These are phyloP conservation scores for Oscheius sp. DNA, from an alignment of 2,888 invertebrate species.

Conservation along the genomic window DNA sequence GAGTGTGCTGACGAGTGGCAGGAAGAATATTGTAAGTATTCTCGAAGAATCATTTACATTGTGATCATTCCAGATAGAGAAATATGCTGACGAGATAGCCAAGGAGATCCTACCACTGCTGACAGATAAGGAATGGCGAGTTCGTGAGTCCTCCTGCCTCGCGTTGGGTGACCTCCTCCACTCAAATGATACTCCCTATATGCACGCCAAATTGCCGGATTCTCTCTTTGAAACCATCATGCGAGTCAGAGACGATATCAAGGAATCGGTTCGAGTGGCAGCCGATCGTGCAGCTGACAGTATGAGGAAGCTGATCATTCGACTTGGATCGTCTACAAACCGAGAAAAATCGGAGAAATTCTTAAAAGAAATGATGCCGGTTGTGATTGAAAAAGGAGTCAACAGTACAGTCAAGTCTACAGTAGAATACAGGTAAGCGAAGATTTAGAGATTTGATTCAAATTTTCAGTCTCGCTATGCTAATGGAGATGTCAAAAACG, in stretches of 20 bases:
- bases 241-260: conserved; percentile 92
- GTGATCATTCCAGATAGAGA: conserved; percentile 77
- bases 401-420: conserved; percentile 49
- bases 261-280: conserved; percentile 74
- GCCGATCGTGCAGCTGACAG: conserved; percentile 72
- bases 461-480: conserved; percentile 80
- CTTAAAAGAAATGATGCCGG: conserved; percentile 44
- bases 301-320: conserved; percentile 70
- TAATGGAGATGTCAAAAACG: conserved; percentile 84
- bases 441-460: not conserved
- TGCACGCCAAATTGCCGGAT: conserved; percentile 74
- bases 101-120: conserved; percentile 83
- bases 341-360: conserved; percentile 41
- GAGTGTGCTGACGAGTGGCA: conserved; percentile 86
- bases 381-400: conserved; percentile 50
- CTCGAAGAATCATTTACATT: conserved; percentile 30
- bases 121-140: conserved; percentile 85
- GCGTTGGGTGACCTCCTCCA: conserved; percentile 86
- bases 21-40: conserved; percentile 81
- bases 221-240: conserved; percentile 86
- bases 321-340: conserved; percentile 42
- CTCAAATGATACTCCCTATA: conserved; percentile 70
- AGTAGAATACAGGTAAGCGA: conserved; percentile 44
- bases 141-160: conserved; percentile 86
- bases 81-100: conserved; percentile 83